A percentile compares a stretch with the other conserved stretches of the same genome.
Evolutionary conservation across 2,888 invertebrate genomes (phyloP).

Genomic region (Drosophila lutescens): DNA sequence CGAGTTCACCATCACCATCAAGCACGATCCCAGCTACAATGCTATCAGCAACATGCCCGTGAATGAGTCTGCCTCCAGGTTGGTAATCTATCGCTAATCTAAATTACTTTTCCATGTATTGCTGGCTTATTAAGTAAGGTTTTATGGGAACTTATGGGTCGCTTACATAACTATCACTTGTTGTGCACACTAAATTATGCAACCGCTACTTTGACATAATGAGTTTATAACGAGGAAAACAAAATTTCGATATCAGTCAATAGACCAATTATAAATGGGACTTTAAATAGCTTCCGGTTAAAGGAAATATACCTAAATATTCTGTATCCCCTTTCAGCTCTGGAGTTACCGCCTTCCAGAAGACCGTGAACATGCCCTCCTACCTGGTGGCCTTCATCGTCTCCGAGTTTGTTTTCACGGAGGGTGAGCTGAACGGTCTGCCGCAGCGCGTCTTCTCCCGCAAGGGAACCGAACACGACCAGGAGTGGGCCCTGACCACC

Average conservation of each 20-base stretch:
- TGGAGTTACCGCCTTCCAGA: constrained; percentile 80
- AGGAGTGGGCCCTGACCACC: constrained; percentile 89
- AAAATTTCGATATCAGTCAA: background rate
- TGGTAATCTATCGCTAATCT: constrained; percentile 6
- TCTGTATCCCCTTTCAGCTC: background rate
- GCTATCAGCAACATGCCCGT: constrained; percentile 85
- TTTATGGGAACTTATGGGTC: background rate
- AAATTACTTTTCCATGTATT: background rate
- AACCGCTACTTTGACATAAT: background rate
- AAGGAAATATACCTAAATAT: too few species aligned
- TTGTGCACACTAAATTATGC: background rate
- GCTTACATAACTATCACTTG: background rate
- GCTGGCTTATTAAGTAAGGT: too few species aligned
- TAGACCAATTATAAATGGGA: background rate
- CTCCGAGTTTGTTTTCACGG: constrained; percentile 85
- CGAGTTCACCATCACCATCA: constrained; percentile 81
- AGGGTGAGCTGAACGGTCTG: constrained; percentile 63
- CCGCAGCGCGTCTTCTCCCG: constrained; percentile 81
- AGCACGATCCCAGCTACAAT: constrained; percentile 72
- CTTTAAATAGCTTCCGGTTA: background rate
- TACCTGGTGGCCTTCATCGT: constrained; percentile 93
- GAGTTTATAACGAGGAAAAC: background rate
- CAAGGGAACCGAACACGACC: constrained; percentile 80
- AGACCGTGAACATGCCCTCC: constrained; percentile 88
- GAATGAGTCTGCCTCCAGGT: constrained; percentile 43